Conservation (phyloP, 1,140 invertebrate genomes). For the Ladona fulva region DNA sequence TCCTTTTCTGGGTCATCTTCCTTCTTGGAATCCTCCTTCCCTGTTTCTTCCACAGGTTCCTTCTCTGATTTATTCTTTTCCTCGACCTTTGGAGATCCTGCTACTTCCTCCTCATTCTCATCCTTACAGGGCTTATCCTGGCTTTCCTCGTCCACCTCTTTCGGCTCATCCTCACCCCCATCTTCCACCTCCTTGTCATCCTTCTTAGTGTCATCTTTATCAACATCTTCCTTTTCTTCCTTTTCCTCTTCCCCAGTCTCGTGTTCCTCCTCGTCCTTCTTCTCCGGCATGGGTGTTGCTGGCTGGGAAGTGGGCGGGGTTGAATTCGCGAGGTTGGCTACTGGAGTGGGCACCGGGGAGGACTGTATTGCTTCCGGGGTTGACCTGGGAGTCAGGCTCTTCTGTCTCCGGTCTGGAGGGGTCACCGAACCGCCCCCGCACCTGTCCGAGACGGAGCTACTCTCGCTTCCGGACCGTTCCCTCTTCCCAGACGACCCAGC, state of each 20-base stretch:
- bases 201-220: constrained; percentile 23
- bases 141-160: constrained; percentile 33
- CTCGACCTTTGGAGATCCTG: neutral
- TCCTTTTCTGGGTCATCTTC: neutral
- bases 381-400: constrained; percentile 57
- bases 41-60: neutral
- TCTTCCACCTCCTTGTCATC: too few relatives aligned
- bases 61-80: neutral
- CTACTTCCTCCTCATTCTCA: neutral
- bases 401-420: constrained; percentile 50
- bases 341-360: constrained; percentile 42
- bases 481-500: constrained; percentile 52
- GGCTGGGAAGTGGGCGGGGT: constrained; percentile 42
- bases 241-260: constrained; percentile 33
- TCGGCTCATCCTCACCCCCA: constrained; percentile 34
- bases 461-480: constrained; percentile 74
- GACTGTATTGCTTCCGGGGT: constrained; percentile 28
- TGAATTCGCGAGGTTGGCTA: constrained; percentile 27
- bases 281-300: constrained; percentile 28
- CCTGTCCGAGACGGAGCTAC: constrained; percentile 71
- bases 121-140: neutral
- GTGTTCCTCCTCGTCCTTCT: too few relatives aligned
- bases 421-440: constrained; percentile 43
- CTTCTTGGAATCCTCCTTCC: neutral
- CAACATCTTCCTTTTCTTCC: constrained; percentile 40